Evolutionary conservation across 92 coral and sea anemone species (phyloP).

Genomic region (Diadumene lineata): DNA sequence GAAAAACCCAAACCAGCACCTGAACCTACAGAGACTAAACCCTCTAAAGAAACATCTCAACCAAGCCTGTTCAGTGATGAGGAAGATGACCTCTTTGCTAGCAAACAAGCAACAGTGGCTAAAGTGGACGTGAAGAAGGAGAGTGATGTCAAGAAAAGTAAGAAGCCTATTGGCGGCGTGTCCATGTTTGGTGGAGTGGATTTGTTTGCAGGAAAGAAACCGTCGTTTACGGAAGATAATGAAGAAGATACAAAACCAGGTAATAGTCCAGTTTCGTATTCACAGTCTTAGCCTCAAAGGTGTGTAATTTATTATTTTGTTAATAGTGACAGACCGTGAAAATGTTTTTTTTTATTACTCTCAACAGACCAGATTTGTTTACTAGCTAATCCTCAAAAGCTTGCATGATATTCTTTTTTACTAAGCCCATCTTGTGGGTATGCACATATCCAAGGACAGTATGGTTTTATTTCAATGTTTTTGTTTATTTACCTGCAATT

Average conservation of each 20-base stretch:
- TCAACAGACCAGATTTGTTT: no score
- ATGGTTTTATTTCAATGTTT: no score
- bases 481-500: no score
- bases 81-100: conserved; percentile 70
- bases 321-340: no score
- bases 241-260: conserved; percentile 31
- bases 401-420: no score
- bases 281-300: no score
- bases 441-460: no score
- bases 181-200: conserved; percentile 94
- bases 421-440: no score
- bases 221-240: conserved; percentile 56
- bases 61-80: conserved; percentile 77
- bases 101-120: conserved; percentile 26
- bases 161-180: conserved; percentile 82
- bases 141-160: conserved; percentile 46
- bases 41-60: conserved; percentile 41
- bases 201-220: conserved; percentile 89
- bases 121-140: conserved; percentile 50
- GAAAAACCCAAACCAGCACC: conserved; percentile 20
- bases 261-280: no score
- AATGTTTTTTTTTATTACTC: no score
- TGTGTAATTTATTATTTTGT: no score
- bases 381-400: no score
- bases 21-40: conserved; percentile 24